Evolutionary conservation across 2,113 vertebrate genomes (phyloP), one percentile per base, ranked within the genome.

Genomic region (Gymnobelideus leadbeateri): DNA sequence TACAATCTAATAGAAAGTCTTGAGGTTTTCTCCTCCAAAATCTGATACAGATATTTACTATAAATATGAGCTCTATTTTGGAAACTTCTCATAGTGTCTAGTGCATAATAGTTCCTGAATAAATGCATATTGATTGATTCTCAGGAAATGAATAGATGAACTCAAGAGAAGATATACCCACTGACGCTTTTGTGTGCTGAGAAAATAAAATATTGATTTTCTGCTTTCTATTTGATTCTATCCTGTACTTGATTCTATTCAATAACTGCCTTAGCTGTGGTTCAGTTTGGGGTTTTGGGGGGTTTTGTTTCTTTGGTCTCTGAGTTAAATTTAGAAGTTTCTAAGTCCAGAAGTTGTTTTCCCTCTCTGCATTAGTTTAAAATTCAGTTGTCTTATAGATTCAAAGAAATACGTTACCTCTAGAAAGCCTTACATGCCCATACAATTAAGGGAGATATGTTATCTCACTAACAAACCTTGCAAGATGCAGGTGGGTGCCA

Each of bases 1-100:
- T 49, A 37, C 37, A 54, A 12, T 51, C 23, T 28, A 77, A 53
- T 12, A 61, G 9, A 31, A 31, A 61, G 28, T 31, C 10, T 61
- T 54, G 28, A 61, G 55, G n/a, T 51, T 93, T 91, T 77, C 51
- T 50, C 24, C 54, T 91, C 26, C n/a, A 94, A 93, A 93, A 90
- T 31, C 25, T 53, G 53, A 54, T 53, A 14, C 14, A 16, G 77
- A 0, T 92, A n/a, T 54, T 93, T 51, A 51, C 16, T 2, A 37
- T 52, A 12, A 37, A 23, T n/a, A 2, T 52, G n/a, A 95, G 21
- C 94, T 84, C 52, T 91, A 93, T 90, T 92, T 89, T 77, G 31
- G n/a, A 61, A 37, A 92, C 93, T 5, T 28, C 84, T 92, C 6
- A 96, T 26, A 14, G 2, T 12, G 94, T n/a, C 93, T 94, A 25